Conservation (phyloP, 2,797 vertebrate genomes). For the Gallinago stenura region DNA sequence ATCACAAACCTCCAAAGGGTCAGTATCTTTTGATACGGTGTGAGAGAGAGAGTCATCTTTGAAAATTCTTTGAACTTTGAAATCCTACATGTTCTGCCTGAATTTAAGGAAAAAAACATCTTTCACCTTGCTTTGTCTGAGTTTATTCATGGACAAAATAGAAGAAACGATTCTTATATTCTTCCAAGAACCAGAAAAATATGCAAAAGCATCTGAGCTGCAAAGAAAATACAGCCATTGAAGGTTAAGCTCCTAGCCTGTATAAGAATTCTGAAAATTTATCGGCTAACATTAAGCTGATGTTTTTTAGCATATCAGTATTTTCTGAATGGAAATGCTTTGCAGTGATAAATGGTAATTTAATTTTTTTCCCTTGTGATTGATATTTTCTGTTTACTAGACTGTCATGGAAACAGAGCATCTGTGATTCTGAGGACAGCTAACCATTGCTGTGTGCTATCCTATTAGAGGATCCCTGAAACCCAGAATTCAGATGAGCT, state of each 20-base stretch:
- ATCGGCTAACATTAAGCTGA: not conserved
- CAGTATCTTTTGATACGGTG: not conserved
- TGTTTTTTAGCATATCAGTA: not conserved
- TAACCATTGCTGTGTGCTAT: accelerated
- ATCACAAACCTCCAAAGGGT: not conserved
- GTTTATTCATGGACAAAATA: not conserved
- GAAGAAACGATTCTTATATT: not conserved
- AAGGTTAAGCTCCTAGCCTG: not conserved
- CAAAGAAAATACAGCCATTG: not conserved
- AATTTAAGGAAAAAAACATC: not conserved
- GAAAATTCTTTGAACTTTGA: not conserved
- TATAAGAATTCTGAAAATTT: not conserved
- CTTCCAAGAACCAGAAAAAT: not conserved
- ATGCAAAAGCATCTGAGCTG: not conserved
- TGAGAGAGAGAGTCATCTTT: not conserved
- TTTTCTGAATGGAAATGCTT: not conserved
- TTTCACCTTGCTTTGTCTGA: not conserved
- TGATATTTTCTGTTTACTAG: not conserved
- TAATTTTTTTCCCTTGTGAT: not conserved
- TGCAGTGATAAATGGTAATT: not conserved
- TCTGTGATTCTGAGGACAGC: not conserved
- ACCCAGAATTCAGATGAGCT: not conserved
- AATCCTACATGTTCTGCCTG: not conserved
- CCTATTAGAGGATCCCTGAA: not conserved
- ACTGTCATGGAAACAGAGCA: not conserved